Evolutionary conservation across 2,888 invertebrate genomes (phyloP), one percentile per base, ranked within the genome.

Genomic region (Yponomeuta plumbellus): DNA sequence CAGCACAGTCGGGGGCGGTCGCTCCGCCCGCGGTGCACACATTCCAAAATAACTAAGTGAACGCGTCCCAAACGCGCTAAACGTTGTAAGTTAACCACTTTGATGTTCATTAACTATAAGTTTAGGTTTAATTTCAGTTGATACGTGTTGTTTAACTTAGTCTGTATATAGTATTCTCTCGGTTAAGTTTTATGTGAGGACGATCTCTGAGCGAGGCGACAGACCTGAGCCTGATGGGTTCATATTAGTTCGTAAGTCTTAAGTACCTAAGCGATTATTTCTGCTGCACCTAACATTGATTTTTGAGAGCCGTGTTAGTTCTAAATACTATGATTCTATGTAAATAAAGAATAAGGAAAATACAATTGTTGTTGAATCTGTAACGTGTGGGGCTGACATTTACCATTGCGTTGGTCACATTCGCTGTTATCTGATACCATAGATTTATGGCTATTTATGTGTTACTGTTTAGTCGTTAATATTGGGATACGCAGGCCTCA

Each of bases 21-120:
- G 59, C 40, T 23, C 20, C 76, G 73, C 74, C 78, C 80, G 86
- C 85, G 83, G 84, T 85, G 84, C 84, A 87, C 82, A 90, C 90
- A 90, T 90, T 90, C 90, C 90, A 90, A 87, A 86, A 86, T 82
- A 86, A 83, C 79, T 82, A 77, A 78, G 83, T 86, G 85, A 84
- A 84, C 23, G 22, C 62, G 56, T 39, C 44, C 34, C 10, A 17
- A 39, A 62, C 66, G 52, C 66, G 52, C 62, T 59, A 61, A 40
- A 66, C 52, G 61, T 56, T 34, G 11, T 62, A 67, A 65, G 62
- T 88, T 89, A 88, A 88, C 90, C 90, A 90, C 89, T 87, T 85
- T 88, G 89, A 88, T 90, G 90, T 90, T 90, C 90, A 90, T 89
- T 89, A 90, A 85, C 83, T 85, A 81, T 90, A 90, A 90, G 90